These are phyloP conservation scores for Eretmochelys imbricata DNA, from an alignment of 2,113 vertebrate genomes.

Conservation along the genomic window DNA sequence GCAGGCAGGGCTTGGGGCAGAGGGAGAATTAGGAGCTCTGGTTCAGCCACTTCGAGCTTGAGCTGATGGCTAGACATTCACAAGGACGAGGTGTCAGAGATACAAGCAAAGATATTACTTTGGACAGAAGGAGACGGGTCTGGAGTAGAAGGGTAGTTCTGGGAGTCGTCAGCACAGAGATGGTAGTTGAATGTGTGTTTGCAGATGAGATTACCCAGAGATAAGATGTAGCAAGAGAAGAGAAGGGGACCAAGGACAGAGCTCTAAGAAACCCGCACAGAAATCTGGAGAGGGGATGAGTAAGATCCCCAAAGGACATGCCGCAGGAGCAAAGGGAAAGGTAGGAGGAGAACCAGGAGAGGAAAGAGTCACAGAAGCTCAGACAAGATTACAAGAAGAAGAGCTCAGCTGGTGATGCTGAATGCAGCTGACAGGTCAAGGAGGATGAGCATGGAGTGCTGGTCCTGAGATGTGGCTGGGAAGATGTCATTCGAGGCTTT, in stretches of 20 bases:
- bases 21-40: neutral
- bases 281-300: neutral
- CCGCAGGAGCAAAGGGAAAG: neutral
- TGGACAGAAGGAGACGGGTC: neutral
- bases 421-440: neutral
- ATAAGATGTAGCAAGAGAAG: neutral
- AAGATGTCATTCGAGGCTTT: neutral
- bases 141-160: neutral
- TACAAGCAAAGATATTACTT: neutral
- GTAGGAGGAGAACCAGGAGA: neutral
- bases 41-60: neutral
- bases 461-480: no score
- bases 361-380: neutral
- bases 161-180: neutral
- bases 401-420: fast-evolving
- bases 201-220: neutral
- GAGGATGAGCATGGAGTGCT: neutral
- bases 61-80: neutral
- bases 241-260: neutral
- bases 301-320: neutral
- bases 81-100: neutral
- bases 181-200: neutral
- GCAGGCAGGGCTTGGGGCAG: neutral
- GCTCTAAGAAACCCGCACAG: no score
- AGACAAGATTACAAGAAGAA: neutral